Conservation (phyloP, 2,888 invertebrate genomes). For the Tipula unca region DNA sequence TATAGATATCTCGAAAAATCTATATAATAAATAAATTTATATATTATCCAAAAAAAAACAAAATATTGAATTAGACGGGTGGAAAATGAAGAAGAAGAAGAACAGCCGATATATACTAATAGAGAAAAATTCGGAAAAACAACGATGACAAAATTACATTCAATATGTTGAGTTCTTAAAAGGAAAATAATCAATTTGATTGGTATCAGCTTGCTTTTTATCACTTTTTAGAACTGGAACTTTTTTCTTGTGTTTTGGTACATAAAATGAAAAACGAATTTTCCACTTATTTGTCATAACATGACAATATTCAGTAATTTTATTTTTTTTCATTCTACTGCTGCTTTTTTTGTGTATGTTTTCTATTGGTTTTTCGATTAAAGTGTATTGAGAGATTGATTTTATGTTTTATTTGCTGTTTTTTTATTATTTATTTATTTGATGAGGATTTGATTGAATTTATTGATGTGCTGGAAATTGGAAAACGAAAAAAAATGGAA, state of each 20-base stretch:
- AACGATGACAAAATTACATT: neutral
- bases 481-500: neutral
- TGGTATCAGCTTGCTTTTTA: conserved; percentile 14
- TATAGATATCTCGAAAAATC: neutral
- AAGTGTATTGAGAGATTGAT: neutral
- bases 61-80: neutral
- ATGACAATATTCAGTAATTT: neutral
- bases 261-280: conserved; percentile 8
- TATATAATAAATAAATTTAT: neutral
- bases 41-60: neutral
- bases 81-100: neutral
- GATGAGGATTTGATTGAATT: neutral
- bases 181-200: conserved; percentile 14
- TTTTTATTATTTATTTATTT: neutral
- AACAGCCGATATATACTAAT: neutral
- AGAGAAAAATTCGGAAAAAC: neutral
- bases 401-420: neutral
- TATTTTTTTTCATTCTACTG: neutral
- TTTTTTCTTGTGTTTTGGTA: neutral
- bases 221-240: neutral
- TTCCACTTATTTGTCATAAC: conserved; percentile 9
- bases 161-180: conserved; percentile 8
- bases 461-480: neutral
- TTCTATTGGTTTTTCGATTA: conserved; percentile 8
- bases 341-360: neutral